phyloP scores from a whole-genome alignment of 2,888 invertebrate genomes.

The Troglohyphantes excavatus region DNA sequence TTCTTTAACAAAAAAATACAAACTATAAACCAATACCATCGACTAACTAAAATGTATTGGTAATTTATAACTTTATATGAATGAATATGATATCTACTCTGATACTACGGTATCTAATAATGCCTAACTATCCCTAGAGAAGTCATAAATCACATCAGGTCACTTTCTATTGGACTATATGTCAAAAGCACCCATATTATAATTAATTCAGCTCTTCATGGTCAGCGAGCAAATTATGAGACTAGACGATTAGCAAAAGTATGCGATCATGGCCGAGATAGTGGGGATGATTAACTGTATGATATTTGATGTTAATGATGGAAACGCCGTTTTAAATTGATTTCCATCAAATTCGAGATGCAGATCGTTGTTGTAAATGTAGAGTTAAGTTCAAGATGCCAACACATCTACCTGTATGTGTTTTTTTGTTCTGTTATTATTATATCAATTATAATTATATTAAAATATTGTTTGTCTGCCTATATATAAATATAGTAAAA shows the following conservation, averaged over 20 bases:
- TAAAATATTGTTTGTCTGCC: no score
- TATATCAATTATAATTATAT: no score
- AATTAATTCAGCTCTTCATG: constrained; percentile 54
- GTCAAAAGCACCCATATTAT: constrained; percentile 33
- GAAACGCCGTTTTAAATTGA: no score
- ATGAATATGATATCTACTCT: constrained; percentile 7
- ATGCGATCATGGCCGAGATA: constrained; percentile 28
- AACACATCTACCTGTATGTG: no score
- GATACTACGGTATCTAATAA: constrained; percentile 24
- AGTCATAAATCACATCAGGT: constrained; percentile 37
- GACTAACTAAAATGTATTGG: neutral
- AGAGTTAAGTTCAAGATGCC: no score
- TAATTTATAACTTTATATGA: neutral
- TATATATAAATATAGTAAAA: no score
- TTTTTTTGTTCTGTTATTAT: no score
- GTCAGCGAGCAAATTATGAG: constrained; percentile 53
- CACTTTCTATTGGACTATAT: constrained; percentile 51
- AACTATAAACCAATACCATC: no score
- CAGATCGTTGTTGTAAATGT: no score
- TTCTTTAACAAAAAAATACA: no score
- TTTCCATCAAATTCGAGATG: no score
- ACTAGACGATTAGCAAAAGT: constrained; percentile 46
- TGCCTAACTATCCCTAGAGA: constrained; percentile 9
- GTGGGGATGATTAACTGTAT: neutral
- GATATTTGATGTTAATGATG: no score